These are phyloP conservation scores for Potamarius usumacintae DNA, from an alignment of 2,113 vertebrate species.

Conservation along the genomic window DNA sequence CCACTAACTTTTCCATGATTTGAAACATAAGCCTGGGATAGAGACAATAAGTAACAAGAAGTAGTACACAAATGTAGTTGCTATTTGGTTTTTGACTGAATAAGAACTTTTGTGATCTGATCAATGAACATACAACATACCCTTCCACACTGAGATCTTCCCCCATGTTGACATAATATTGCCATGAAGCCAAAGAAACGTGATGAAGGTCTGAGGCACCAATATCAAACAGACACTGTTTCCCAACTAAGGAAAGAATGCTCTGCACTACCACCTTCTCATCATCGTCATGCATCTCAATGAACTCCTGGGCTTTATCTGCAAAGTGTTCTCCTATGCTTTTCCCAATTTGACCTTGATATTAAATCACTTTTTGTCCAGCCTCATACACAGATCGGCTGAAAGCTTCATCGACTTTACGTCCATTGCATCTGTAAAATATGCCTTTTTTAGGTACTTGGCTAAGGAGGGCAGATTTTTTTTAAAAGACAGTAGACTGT, in stretches of 20 bases:
- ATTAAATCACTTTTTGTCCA: constrained; percentile 26
- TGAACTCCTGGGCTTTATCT: constrained; percentile 37
- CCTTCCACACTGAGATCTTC: constrained; percentile 49
- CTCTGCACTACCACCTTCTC: constrained; percentile 22
- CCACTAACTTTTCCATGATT: constrained; percentile 44
- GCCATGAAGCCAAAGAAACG: constrained; percentile 51
- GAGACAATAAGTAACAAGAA: background rate
- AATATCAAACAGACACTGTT: constrained; percentile 41
- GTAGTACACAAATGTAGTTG: background rate
- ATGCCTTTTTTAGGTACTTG: constrained; percentile 38
- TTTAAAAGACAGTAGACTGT: constrained; percentile 45
- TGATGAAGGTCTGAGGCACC: constrained; percentile 46
- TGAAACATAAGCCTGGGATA: constrained; percentile 54
- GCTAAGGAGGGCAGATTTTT: constrained; percentile 45
- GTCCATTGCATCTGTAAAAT: constrained; percentile 41
- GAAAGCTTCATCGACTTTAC: constrained; percentile 31
- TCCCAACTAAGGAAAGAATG: constrained; percentile 53
- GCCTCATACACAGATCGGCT: constrained; percentile 25
- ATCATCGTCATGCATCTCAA: constrained; percentile 6
- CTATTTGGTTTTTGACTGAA: background rate
- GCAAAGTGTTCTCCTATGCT: constrained; percentile 51
- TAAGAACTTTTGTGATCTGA: background rate
- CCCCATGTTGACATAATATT: constrained; percentile 48
- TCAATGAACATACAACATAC: constrained; percentile 40
- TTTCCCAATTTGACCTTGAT: constrained; percentile 6